These are phyloP conservation scores for Drosophila bifasciata DNA, from an alignment of 1,140 invertebrate genomes.

Conservation along the genomic window DNA sequence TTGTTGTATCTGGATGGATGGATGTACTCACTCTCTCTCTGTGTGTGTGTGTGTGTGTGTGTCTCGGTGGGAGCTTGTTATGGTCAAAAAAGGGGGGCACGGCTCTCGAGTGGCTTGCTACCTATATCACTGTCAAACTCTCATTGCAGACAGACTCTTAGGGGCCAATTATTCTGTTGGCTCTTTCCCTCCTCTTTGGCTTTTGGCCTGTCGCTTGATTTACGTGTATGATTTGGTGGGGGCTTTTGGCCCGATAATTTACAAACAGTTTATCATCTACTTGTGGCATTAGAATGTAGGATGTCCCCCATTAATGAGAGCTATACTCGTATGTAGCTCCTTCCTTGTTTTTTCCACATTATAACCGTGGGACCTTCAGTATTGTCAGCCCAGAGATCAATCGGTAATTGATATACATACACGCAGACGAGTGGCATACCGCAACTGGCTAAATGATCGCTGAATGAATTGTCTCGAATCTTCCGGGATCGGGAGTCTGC, in stretches of 20 bases:
- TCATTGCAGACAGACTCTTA: neutral
- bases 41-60: no score
- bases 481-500: neutral
- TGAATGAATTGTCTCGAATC: slow-evolving; percentile 11
- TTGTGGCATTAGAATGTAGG: neutral
- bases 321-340: neutral
- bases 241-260: slow-evolving; percentile 5
- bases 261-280: no score
- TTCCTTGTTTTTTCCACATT: slow-evolving; percentile 41
- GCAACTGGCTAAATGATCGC: slow-evolving; percentile 32
- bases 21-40: neutral
- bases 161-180: slow-evolving; percentile 30
- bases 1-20: neutral
- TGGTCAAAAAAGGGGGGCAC: neutral
- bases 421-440: slow-evolving; percentile 23
- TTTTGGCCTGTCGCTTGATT: slow-evolving; percentile 2
- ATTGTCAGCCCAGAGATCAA: slow-evolving; percentile 19
- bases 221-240: neutral
- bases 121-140: slow-evolving; percentile 36
- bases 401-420: slow-evolving; percentile 49
- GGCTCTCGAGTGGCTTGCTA: neutral
- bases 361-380: slow-evolving; percentile 61
- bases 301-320: neutral
- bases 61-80: no score
- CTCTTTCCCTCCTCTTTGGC: neutral